A percentile compares a stretch with the other conserved stretches of the same genome.
Evolutionary conservation across 2,113 vertebrate genomes (phyloP).

Genomic region (Speoplatyrhinus poulsoni): DNA sequence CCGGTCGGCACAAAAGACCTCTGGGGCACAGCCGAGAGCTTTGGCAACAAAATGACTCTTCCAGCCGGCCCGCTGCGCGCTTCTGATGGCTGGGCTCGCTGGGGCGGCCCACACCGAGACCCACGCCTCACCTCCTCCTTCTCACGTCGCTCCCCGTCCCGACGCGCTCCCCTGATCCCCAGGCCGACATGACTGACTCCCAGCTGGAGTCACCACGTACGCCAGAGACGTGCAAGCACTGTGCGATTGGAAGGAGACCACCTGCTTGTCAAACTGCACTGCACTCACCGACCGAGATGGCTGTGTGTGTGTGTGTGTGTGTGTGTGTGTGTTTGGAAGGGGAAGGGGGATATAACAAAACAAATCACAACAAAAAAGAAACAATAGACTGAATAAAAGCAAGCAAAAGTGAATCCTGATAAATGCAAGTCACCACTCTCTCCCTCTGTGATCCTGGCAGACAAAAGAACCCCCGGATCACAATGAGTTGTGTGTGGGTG

Average conservation of each 20-base stretch:
- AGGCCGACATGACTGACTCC: slow-evolving; percentile 70
- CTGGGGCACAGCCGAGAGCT: slow-evolving; percentile 62
- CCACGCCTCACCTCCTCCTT: slow-evolving; percentile 43
- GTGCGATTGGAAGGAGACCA: slow-evolving; percentile 68
- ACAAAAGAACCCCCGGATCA: slow-evolving; percentile 66
- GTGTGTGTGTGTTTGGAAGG: too few relatives aligned
- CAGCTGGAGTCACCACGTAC: slow-evolving; percentile 60
- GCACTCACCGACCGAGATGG: slow-evolving; percentile 46
- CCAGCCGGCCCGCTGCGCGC: slow-evolving; percentile 62
- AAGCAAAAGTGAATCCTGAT: slow-evolving; percentile 29
- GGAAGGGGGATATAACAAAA: slow-evolving; percentile 14
- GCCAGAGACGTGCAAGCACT: slow-evolving; percentile 58
- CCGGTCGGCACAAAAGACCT: slow-evolving; percentile 65
- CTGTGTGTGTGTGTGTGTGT: too few relatives aligned
- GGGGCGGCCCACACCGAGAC: slow-evolving; percentile 48
- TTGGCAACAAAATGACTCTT: slow-evolving; percentile 69
- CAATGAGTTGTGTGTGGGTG: slow-evolving; percentile 9
- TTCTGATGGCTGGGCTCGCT: slow-evolving; percentile 55
- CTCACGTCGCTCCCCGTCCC: slow-evolving; percentile 26
- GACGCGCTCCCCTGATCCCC: slow-evolving; percentile 53
- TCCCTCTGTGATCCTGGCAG: slow-evolving; percentile 69
- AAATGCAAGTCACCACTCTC: slow-evolving; percentile 49
- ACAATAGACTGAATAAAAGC: not conserved
- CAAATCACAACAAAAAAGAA: not conserved
- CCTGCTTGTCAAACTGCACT: slow-evolving; percentile 77